Percentiles rank a stretch among this genome's conserved stretches.
These are phyloP conservation scores for Tadarida brasiliensis DNA, from an alignment of 2,797 vertebrate genomes.

Conservation along the genomic window DNA sequence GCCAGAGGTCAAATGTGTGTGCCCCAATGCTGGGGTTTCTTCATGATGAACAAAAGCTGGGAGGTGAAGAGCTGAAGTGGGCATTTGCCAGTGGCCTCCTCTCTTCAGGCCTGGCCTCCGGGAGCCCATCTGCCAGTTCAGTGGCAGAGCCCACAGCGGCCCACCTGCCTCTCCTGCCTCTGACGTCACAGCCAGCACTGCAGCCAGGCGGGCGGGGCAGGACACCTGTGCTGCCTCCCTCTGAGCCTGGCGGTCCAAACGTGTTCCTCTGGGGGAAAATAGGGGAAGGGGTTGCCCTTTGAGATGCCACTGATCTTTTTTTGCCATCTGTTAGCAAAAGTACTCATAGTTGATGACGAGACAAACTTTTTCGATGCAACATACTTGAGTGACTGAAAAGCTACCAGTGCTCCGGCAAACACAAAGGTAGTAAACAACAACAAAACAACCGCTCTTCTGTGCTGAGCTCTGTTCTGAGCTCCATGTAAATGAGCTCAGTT, in stretches of 20 bases:
- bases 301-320: background rate
- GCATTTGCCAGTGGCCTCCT: background rate
- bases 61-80: background rate
- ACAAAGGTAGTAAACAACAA: background rate
- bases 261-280: background rate
- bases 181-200: background rate
- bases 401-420: background rate
- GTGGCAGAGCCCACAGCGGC: background rate
- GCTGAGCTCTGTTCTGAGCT: background rate
- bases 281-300: background rate
- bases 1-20: background rate
- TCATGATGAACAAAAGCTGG: background rate
- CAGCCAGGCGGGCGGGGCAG: background rate
- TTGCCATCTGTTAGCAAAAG: slow-evolving; percentile 1
- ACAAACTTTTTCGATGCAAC: slow-evolving; percentile 2
- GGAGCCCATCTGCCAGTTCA: background rate
- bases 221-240: background rate
- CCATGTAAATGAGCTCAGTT: background rate
- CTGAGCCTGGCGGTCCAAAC: background rate
- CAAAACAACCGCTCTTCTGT: background rate
- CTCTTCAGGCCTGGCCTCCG: background rate
- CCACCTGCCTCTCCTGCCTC: background rate
- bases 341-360: background rate
- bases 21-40: background rate
- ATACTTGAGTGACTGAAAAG: background rate